Evolutionary conservation across 2,113 vertebrate species (phyloP), one percentile per base, ranked within the genome.

Genomic region (Cricetomys ansorgei): DNA sequence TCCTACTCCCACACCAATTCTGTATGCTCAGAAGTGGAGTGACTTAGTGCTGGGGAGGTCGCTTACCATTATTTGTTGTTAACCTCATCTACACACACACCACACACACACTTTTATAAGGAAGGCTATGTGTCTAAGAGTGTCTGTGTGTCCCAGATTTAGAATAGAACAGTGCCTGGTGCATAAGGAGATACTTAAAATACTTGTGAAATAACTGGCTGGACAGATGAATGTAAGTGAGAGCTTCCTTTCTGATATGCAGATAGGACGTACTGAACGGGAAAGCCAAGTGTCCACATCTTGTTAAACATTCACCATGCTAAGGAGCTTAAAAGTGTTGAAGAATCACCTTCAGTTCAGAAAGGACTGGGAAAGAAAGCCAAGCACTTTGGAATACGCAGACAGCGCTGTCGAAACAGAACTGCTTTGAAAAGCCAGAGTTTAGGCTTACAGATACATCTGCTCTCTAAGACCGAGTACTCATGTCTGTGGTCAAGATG

Each of bases 1-100:
- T 17, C 0, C 34, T 5, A 16, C 29, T 15, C 7, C 15, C 5
- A 16, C 45, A 40, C 34, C 12, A 8, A 1, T 62, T 76, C 80
- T 67, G 5, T 13, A 50, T 43, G 7, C 67, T 37, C 13, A 25
- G 50, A 79, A 17, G 45, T 19, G 19, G 43, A 70, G 65, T 48
- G 37, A 27, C 7, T 64, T 3, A 17, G 43, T 5, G 2, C 25
- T 76, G 83, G 64, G 50, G n/a, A 62, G 64, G 23, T 59, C 27
- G 34, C 53, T 67, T 23, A 2, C 2, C 13, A 70, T 27, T 80
- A 0, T 43, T 23, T 55, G 0, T 94, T 43, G 29, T 23, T 73
- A 3, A n/a, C n/a, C n/a, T n/a, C n/a, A n/a, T 4, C 12, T 6
- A 69, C n/a, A n/a, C n/a, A n/a, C n/a, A n/a, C n/a, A n/a, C n/a